Base-by-base conservation (phyloP, 2,888 invertebrate genomes). In the Polydrusus pterygomalis region DNA sequence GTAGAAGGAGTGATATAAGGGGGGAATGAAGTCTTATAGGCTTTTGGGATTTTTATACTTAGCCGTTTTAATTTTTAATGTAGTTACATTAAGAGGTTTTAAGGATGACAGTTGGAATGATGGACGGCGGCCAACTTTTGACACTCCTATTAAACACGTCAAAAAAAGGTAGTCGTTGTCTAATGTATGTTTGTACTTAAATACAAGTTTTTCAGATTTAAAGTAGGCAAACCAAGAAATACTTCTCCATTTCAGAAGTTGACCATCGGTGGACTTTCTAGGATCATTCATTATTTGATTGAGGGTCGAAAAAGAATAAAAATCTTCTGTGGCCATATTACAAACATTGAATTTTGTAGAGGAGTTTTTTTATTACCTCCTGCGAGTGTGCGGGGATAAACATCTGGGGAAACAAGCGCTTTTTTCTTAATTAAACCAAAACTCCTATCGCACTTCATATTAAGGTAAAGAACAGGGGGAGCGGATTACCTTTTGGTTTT, bases 371-470 rank as follows among this genome's bases (percentile, higher is more conserved):
- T 68, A 68, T 68, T 38, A 68, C 34, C 8, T 34, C 20, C 11
- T 49, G 15, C 68, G 56, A 68, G 40, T 68, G 17, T 6, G 10
- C 30, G 15, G 68, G 68, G 17, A 68, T 13, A 34, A 68, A 68
- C 10, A 68, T 34, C 47, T 68, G 68, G 25, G 68, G 56, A 54
- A 13, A 38, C 25, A 38, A 5, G 8, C 51, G 18, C 15, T 49
- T 38, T 68, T 54, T 54, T 68, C 43, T 68, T 56, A 43, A 54
- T 56, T 34, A 68, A 40, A 38, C 68, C 56, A 15, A 68, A 68
- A 11, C 51, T 49, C 5, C 68, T 30, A 20, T 68, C 68, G 18
- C 68, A 67, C n/a, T 67, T 25, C 69, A 34, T 56, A n/a, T 69
- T 40, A n/a, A n/a, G n/a, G n/a, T n/a, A n/a, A n/a, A n/a, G n/a